Base-by-base conservation (phyloP, 2,888 invertebrate genomes). In the Cephus pulcher region DNA sequence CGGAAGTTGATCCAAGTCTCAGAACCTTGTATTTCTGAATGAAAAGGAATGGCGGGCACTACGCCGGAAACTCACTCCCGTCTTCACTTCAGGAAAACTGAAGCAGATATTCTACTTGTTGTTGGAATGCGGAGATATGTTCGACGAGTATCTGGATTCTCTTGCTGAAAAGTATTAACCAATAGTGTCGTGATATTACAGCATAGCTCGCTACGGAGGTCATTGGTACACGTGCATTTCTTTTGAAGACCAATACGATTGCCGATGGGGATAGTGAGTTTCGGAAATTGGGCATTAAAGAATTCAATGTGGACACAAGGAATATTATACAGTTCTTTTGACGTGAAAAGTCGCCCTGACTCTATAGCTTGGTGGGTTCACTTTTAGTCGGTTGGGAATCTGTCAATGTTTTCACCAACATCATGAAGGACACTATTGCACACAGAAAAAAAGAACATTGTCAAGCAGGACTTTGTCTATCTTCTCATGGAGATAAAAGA, bases 31-130 rank as follows among this genome's bases (percentile, higher is more conserved):
- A 32, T 32, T 32, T 32, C 32, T 32, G 32, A 32, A 32, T 32
- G 32, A 32, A 1, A 32, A 32, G 32, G 1, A 32, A 32, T 32
- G 32, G 32, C 32, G 32, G 32, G 1, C 32, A 32, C 1, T 32
- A 32, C 32, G 32, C 32, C 32, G 32, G 32, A 32, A 32, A 32
- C 32, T 32, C 32, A 32, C 32, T 32, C 32, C 32, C 32, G 32
- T 32, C 32, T 92, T 94, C 35, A 93, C 93, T 1, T 87, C 90
- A 12, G 92, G 91, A 69, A 93, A 93, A 80, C 92, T 92, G 40
- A 94, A 93, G 82, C 88, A 92, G 0, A 92, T 93, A 83, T 93
- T 93, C 79, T 91, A 92, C 0, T 88, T 93, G 4, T 91, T 94
- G 11, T 86, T 89, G 30, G 90, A 92, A 33, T 92, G 93, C 11